Evolutionary conservation across 2,888 invertebrate species (phyloP), one percentile per base, ranked within the genome.

Genomic region (Neoscelio sp.): DNA sequence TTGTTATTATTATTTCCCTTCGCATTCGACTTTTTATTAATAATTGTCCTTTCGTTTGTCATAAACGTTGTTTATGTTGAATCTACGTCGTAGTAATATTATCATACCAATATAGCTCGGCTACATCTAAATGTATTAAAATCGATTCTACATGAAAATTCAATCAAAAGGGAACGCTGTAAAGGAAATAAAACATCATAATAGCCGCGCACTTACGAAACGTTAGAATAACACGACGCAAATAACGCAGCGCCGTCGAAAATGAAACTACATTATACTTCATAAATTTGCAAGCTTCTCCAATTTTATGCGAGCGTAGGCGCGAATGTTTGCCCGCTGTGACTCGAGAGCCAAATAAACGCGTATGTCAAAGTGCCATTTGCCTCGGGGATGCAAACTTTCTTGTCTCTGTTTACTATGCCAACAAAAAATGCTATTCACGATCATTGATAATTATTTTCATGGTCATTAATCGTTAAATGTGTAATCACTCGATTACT

Each of bases 221-320:
- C 68, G 62, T 78, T 52, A 52, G 56, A 71, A 73, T 62, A 60
- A 71, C 58, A 71, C 65, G 71, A 58, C 65, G 65, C 50, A 78
- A 65, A 71, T 78, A 78, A 65, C 65, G 48, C 46, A 54, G 56
- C 58, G 15, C 52, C 71, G 52, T 52, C 58, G 65, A 67, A 78
- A 71, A 78, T 60, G 77, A 78, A 78, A 78, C 77, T 71, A 50
- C 70, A 71, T 70, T 71, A 71, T 71, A 77, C 77, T 77, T 77
- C 70, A 77, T 77, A 77, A 70, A 77, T 77, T 77, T 68, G 64
- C 70, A 70, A 70, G 64, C 56, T 64, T 68, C 64, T 64, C 33
- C 76, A 64, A 76, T 76, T 76, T 76, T 76, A 76, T 64, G 62
- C 70, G 76, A 54, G 70, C 62, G 68, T 70, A 76, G 76, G 76